These are phyloP conservation scores for Hedychridium roseum DNA, from an alignment of 2,888 invertebrate genomes.

Conservation along the genomic window DNA sequence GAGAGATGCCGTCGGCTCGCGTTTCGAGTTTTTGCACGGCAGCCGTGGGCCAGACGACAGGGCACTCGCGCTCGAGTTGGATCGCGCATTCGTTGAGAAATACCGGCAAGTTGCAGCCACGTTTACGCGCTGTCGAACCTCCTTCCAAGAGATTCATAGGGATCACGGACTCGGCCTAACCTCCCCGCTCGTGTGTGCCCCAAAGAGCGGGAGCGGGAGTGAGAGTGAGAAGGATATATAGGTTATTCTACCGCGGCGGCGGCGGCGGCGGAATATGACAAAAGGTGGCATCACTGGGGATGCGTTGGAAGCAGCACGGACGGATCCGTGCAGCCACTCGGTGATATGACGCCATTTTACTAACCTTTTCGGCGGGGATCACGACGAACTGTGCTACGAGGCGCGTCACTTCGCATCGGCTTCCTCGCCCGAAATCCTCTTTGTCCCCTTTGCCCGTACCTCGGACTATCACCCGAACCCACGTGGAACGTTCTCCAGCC, in stretches of 20 bases:
- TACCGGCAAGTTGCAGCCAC: background rate
- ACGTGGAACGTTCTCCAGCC: conserved; percentile 13
- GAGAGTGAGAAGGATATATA: too few species aligned
- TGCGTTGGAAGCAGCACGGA: conserved; percentile 41
- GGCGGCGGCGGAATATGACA: conserved; percentile 43
- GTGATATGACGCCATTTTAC: conserved; percentile 63
- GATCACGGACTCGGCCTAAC: conserved; percentile 35
- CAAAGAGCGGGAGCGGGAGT: too few species aligned
- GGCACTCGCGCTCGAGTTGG: conserved; percentile 24
- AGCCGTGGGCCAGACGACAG: conserved; percentile 27
- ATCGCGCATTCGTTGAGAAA: conserved; percentile 14
- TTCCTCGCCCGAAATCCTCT: conserved; percentile 3
- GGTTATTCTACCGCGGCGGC: conserved; percentile 8
- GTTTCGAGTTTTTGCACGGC: conserved; percentile 35
- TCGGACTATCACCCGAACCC: background rate
- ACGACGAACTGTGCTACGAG: conserved; percentile 20
- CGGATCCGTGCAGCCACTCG: conserved; percentile 45
- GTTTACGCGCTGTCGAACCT: conserved; percentile 1
- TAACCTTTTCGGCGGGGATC: conserved; percentile 59
- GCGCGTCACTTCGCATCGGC: conserved; percentile 8
- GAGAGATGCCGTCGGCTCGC: conserved; percentile 43
- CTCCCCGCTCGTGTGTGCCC: conserved; percentile 30
- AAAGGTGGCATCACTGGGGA: conserved; percentile 57
- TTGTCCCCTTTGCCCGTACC: background rate
- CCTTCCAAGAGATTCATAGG: background rate